A percentile compares a stretch with the other conserved stretches of the same genome.
Evolutionary conservation across 1,140 invertebrate species (phyloP).

Genomic region (Trichoplusia ni): DNA sequence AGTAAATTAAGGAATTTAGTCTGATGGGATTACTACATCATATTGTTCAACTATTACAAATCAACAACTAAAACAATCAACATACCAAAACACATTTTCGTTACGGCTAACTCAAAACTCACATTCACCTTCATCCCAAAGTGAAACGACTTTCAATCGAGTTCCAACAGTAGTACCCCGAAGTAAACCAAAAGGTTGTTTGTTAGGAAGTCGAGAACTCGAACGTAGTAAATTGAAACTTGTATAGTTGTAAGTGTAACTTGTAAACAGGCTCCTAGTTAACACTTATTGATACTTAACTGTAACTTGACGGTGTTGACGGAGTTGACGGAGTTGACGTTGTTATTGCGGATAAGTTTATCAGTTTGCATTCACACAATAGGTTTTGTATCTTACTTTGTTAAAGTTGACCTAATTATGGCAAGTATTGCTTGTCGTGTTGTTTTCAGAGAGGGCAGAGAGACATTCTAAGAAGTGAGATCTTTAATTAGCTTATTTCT

Average conservation of each 20-base stretch:
- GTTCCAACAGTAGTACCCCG: constrained; percentile 21
- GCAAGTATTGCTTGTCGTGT: too few relatives aligned
- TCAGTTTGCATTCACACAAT: constrained; percentile 3
- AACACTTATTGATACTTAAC: constrained; percentile 27
- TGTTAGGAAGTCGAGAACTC: constrained; percentile 36
- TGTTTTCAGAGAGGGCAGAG: too few relatives aligned
- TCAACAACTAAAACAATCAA: neutral
- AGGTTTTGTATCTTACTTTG: neutral
- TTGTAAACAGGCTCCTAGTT: constrained; percentile 42
- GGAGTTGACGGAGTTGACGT: constrained; percentile 21
- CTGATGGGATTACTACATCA: too few relatives aligned
- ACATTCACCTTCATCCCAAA: neutral
- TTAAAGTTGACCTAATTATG: neutral
- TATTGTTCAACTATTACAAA: too few relatives aligned
- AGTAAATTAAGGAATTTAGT: too few relatives aligned
- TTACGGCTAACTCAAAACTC: too few relatives aligned
- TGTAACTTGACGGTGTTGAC: constrained; percentile 13
- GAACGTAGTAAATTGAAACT: constrained; percentile 29
- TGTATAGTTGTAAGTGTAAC: constrained; percentile 38
- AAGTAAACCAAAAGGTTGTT: constrained; percentile 39
- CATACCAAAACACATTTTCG: neutral
- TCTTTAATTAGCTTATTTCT: too few relatives aligned
- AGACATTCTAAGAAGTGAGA: too few relatives aligned
- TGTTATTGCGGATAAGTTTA: constrained; percentile 10
- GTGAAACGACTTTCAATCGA: constrained; percentile 20